Evolutionary conservation across 1,140 invertebrate species (phyloP).

Genomic region (Capitella teleta): DNA sequence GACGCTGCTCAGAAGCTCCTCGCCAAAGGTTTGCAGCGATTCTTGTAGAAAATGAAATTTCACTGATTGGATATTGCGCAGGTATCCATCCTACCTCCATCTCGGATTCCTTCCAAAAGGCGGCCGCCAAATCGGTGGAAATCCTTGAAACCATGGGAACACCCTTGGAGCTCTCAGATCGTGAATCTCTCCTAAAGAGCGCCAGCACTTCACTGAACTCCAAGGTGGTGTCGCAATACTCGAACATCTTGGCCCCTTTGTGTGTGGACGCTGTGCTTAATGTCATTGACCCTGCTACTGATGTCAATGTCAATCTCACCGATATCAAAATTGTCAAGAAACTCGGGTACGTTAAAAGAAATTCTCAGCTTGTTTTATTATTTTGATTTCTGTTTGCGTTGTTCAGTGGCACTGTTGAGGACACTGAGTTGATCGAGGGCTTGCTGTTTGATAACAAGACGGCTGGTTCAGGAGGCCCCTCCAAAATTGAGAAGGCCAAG

Average conservation of each 20-base stretch:
- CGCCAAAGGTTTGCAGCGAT: slow-evolving; percentile 53
- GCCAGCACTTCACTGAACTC: slow-evolving; percentile 96
- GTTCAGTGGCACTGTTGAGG: slow-evolving; percentile 79
- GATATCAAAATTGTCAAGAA: slow-evolving; percentile 93
- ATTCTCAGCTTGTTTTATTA: not conserved
- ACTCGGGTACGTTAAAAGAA: slow-evolving; percentile 51
- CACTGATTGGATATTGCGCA: slow-evolving; percentile 12
- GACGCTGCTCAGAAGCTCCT: slow-evolving; percentile 89
- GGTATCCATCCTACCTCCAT: slow-evolving; percentile 95
- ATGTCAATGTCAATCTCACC: slow-evolving; percentile 58
- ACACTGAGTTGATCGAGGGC: slow-evolving; percentile 90
- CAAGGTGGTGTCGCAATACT: slow-evolving; percentile 97
- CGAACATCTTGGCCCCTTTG: slow-evolving; percentile 82
- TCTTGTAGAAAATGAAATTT: not conserved
- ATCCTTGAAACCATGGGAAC: slow-evolving; percentile 76
- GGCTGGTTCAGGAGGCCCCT: slow-evolving; percentile 80
- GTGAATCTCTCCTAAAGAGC: slow-evolving; percentile 78
- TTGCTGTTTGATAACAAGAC: slow-evolving; percentile 85
- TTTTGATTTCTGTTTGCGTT: slow-evolving; percentile 2
- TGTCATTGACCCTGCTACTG: slow-evolving; percentile 58
- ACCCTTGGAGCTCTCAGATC: slow-evolving; percentile 76
- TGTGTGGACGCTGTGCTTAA: slow-evolving; percentile 93
- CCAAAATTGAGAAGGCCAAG: slow-evolving; percentile 91
- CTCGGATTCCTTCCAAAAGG: slow-evolving; percentile 90
- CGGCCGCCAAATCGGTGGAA: slow-evolving; percentile 70